Evolutionary conservation across 2,113 vertebrate species (phyloP), one percentile per base, ranked within the genome.

Genomic region (Ibidorhyncha struthersii): DNA sequence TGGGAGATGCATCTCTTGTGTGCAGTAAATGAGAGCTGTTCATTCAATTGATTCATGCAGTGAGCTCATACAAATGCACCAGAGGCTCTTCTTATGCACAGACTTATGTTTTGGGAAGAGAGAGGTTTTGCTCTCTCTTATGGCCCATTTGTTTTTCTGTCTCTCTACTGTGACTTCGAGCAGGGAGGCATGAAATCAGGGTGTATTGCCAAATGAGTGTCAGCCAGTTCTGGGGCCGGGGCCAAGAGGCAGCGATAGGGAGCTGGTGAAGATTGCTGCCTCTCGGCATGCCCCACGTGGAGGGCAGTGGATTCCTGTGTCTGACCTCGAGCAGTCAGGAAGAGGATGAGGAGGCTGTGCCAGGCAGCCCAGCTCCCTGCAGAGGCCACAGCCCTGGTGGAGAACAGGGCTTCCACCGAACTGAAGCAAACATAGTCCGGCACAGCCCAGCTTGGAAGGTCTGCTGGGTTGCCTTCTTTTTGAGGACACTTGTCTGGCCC

Each of bases 291-390:
- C 13, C 55, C 55, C 43, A 6, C 0, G 0, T 77, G 55, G 72
- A 73, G 52, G 83, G 80, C 67, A 87, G 47, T 63, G 43, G 59
- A 71, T 82, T 86, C 38, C 91, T 82, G 73, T n/a, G 41, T 55
- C 80, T 96, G 94, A 97, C 91, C 93, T 94, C 93, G 89, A 91
- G 52, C 69, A 41, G 30, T 53, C 76, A 67, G 72, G 49, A 80
- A 32, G 71, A 88, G 71, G 72, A 91, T 78, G 91, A 89, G 86
- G 69, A 91, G 47, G 20, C 59, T 84, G 81, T 84, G 65, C n/a
- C 86, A 96, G 82, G 59, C 52, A 79, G 50, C 30, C 36, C 58
- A 90, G 58, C 78, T 94, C 81, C 87, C 65, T 76, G 82, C 40
- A 76, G 66, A 69, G 84, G 53, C 66, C 47, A 17, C 10, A 81